Evolutionary conservation across 2,113 vertebrate genomes (phyloP).

Genomic region (Thymallus thymallus): DNA sequence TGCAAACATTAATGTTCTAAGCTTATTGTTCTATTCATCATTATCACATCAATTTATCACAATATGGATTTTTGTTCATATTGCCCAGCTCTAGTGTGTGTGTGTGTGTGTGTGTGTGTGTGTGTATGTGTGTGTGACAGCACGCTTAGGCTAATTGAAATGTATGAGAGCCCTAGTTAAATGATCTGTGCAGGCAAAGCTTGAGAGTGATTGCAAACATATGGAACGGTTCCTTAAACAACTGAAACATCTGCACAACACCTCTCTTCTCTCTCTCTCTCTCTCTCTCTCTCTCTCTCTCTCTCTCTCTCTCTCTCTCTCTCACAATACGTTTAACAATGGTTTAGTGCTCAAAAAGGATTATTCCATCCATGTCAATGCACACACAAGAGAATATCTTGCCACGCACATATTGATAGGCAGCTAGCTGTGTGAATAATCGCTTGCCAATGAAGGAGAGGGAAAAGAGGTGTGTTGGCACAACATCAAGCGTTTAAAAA

Average conservation of each 20-base stretch:
- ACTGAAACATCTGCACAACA: constrained; percentile 64
- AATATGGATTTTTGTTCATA: too few relatives aligned
- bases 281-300: too few relatives aligned
- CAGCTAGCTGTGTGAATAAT: not conserved
- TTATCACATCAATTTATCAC: too few relatives aligned
- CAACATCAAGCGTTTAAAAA: constrained; percentile 50
- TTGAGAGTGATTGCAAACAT: constrained; percentile 64
- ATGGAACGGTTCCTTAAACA: constrained; percentile 68
- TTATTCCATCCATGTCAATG: not conserved
- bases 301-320: too few relatives aligned
- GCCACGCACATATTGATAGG: not conserved
- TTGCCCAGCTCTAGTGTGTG: too few relatives aligned
- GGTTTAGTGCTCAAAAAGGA: not conserved
- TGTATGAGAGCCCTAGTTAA: constrained; percentile 69
- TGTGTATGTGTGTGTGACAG: too few relatives aligned
- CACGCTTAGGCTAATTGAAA: constrained; percentile 65
- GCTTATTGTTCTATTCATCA: too few relatives aligned
- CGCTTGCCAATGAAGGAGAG: not conserved
- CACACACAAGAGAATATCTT: not conserved
- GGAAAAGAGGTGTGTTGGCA: constrained; percentile 4
- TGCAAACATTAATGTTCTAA: too few relatives aligned
- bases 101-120: too few relatives aligned
- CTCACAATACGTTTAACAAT: not conserved
- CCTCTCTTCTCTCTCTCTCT: too few relatives aligned
- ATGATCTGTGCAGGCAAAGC: constrained; percentile 65